These are phyloP conservation scores for Charanyca ferruginea DNA, from an alignment of 2,888 invertebrate genomes.

Conservation along the genomic window DNA sequence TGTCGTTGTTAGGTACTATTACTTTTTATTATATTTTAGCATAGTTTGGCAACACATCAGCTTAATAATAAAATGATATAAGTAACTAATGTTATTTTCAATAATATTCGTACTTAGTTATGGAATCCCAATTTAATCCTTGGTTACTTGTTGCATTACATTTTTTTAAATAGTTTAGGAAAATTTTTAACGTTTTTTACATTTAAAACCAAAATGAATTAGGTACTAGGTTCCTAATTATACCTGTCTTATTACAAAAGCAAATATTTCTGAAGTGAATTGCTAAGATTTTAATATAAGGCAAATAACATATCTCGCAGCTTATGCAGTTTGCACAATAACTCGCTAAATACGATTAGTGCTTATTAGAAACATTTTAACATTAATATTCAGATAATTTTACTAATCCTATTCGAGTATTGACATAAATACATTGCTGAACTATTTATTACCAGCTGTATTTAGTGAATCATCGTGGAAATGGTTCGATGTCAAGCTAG, in stretches of 20 bases:
- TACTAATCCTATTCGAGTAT: no score
- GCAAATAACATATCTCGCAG: slow-evolving; percentile 1
- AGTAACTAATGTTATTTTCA: not conserved
- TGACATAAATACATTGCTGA: not conserved
- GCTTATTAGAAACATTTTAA: not conserved
- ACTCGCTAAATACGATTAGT: no score
- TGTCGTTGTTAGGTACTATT: slow-evolving; percentile 36
- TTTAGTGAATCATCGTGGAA: not conserved
- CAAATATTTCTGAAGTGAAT: slow-evolving; percentile 36
- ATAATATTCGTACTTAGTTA: not conserved
- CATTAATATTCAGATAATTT: not conserved
- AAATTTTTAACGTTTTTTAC: not conserved
- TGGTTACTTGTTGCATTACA: not conserved
- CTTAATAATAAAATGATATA: not conserved
- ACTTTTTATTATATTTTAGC: slow-evolving; percentile 27
- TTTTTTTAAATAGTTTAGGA: not conserved
- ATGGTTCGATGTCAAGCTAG: not conserved
- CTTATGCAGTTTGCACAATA: not conserved
- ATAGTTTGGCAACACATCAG: slow-evolving; percentile 34
- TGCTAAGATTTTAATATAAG: slow-evolving; percentile 40
- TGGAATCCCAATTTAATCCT: not conserved
- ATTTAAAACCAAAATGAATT: not conserved
- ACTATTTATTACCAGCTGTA: not conserved
- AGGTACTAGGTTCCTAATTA: not conserved
- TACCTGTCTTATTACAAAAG: not conserved